Percentiles rank a stretch among this genome's conserved stretches.
Conservation (phyloP, 2,888 invertebrate species). For the Drosophila rellima region DNA sequence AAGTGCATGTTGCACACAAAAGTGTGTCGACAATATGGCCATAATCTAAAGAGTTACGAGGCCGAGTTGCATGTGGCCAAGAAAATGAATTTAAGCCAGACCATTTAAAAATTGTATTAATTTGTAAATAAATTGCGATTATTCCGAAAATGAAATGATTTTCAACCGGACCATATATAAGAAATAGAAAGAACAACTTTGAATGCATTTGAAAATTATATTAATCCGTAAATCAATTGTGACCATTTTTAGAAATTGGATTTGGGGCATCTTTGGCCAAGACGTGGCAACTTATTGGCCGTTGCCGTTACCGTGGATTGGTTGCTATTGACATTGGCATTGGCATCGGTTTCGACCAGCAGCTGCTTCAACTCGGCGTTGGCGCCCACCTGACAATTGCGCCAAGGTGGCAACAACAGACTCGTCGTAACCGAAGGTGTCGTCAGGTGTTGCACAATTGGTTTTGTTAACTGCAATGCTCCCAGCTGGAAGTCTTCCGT, state of each 20-base stretch:
- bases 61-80: conserved; percentile 1
- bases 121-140: background rate
- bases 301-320: background rate
- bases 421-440: conserved; percentile 18
- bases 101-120: background rate
- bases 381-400: conserved; percentile 45
- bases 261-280: background rate
- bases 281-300: conserved; percentile 5
- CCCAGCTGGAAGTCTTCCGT: conserved; percentile 31
- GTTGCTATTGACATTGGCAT: too few relatives aligned
- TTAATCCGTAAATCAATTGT: background rate
- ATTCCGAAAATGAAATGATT: background rate
- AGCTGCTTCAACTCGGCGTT: conserved; percentile 34
- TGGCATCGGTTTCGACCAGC: background rate
- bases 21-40: conserved; percentile 43
- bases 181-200: too few relatives aligned
- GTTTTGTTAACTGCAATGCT: background rate
- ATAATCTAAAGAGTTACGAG: conserved; percentile 28
- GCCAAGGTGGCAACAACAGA: conserved; percentile 44
- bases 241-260: background rate
- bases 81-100: background rate
- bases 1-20: conserved; percentile 53
- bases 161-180: too few relatives aligned
- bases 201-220: background rate
- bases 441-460: conserved; percentile 25